A percentile compares a stretch with the other conserved stretches of the same genome.
Evolutionary conservation across 2,113 vertebrate species (phyloP).

Genomic region (Amia ocellicauda): DNA sequence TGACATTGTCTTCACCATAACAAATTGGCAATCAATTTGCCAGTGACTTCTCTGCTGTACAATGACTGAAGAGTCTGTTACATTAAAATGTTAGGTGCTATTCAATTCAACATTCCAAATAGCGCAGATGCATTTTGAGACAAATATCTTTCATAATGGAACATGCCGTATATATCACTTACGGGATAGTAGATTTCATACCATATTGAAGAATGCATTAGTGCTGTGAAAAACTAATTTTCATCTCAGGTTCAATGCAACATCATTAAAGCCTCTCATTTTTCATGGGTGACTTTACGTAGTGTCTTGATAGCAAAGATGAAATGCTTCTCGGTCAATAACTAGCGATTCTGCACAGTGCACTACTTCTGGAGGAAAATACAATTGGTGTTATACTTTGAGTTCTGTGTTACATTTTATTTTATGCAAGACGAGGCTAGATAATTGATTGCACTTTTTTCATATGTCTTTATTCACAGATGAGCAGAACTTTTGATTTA

Average conservation of each 20-base stretch:
- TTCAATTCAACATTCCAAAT: too few species aligned
- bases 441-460: too few species aligned
- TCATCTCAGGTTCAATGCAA: background rate
- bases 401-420: too few species aligned
- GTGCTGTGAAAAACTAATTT: background rate
- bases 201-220: background rate
- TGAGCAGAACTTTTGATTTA: too few species aligned
- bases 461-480: too few species aligned
- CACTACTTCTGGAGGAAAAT: too few species aligned
- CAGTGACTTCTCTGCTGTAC: background rate
- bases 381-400: too few species aligned
- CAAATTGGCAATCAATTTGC: background rate
- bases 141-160: slow-evolving; percentile 2
- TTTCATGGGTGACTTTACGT: background rate
- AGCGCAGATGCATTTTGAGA: background rate
- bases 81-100: too few species aligned
- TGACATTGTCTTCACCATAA: too few species aligned
- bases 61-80: background rate
- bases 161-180: background rate
- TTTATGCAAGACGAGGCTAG: too few species aligned
- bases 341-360: background rate
- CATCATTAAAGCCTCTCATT: background rate
- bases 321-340: background rate
- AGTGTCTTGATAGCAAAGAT: background rate
- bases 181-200: background rate